These are phyloP conservation scores for Parapristionchus giblindavisi DNA, from an alignment of 2,888 invertebrate species.

Conservation along the genomic window DNA sequence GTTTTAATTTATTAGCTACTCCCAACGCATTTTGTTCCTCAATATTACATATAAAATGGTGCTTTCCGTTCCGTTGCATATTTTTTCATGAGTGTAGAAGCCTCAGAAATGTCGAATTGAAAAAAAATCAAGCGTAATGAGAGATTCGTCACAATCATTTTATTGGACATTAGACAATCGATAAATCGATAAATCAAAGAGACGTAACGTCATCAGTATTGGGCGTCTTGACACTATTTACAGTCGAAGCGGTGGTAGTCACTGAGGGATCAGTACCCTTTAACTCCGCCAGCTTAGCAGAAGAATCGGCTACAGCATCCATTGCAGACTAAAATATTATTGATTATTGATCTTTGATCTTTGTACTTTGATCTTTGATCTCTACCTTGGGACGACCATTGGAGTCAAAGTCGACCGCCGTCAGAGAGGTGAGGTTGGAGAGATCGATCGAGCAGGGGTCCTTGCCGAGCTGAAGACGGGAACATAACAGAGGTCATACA, in stretches of 20 bases:
- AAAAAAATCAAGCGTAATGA: no score
- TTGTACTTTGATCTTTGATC: no score
- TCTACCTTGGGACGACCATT: slow-evolving; percentile 28
- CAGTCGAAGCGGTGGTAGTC: neutral
- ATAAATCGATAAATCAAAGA: neutral
- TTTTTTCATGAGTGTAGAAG: no score
- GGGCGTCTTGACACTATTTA: slow-evolving; percentile 9
- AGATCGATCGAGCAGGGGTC: slow-evolving; percentile 11
- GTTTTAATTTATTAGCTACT: no score
- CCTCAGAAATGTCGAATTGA: no score
- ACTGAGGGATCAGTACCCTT: neutral
- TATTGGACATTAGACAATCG: slow-evolving; percentile 24
- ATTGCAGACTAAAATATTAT: no score
- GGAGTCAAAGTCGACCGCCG: slow-evolving; percentile 25
- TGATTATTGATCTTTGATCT: no score
- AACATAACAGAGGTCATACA: no score
- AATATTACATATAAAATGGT: no score
- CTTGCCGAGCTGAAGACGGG: slow-evolving; percentile 5
- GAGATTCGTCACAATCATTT: slow-evolving; percentile 30
- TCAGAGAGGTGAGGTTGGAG: neutral
- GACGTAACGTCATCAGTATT: slow-evolving; percentile 15
- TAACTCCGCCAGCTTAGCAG: slow-evolving; percentile 4
- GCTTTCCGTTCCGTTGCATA: no score
- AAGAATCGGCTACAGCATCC: no score
- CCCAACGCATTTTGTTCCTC: no score